A percentile compares a stretch with the other conserved stretches of the same genome.
phyloP scores from a whole-genome alignment of 2,797 vertebrate species.

The Sitta carolinensis region DNA sequence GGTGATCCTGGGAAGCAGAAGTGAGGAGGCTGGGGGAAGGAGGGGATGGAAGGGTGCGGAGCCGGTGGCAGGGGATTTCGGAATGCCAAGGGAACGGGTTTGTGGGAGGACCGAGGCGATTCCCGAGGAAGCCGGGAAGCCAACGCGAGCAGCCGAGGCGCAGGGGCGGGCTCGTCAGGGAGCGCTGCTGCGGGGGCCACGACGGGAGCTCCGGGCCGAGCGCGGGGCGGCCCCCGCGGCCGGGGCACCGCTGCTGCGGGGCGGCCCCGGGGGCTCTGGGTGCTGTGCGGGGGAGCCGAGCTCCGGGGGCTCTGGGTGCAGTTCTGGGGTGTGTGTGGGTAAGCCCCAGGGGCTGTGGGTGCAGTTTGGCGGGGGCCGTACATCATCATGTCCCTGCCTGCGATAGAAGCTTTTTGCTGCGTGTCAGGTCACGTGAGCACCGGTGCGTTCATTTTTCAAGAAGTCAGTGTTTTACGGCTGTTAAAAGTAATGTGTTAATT shows the following conservation, averaged over 20 bases:
- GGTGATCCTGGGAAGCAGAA: neutral
- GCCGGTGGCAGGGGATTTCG: fast-evolving
- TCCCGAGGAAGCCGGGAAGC: too few relatives aligned
- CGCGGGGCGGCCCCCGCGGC: neutral
- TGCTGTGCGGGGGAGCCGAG: fast-evolving
- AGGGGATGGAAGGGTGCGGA: too few relatives aligned
- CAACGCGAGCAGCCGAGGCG: fast-evolving
- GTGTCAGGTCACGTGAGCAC: neutral
- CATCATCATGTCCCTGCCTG: fast-evolving
- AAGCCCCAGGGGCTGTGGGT: neutral
- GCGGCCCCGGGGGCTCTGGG: too few relatives aligned
- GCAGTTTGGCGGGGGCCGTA: fast-evolving
- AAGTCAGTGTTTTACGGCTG: neutral
- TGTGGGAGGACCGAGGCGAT: too few relatives aligned
- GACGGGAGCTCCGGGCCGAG: fast-evolving
- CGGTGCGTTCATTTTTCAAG: neutral
- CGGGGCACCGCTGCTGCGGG: neutral
- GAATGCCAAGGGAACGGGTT: fast-evolving
- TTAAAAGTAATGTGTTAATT: neutral
- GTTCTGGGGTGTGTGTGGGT: too few relatives aligned
- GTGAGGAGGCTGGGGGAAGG: too few relatives aligned
- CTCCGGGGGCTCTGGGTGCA: neutral
- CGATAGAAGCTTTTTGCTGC: too few relatives aligned
- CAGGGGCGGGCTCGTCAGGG: fast-evolving
- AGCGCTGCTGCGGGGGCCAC: fast-evolving